Percentiles rank a stretch among this genome's conserved stretches.
These are phyloP conservation scores for Porites lutea DNA, from an alignment of 64 coral and sea anemone genomes.

Conservation along the genomic window DNA sequence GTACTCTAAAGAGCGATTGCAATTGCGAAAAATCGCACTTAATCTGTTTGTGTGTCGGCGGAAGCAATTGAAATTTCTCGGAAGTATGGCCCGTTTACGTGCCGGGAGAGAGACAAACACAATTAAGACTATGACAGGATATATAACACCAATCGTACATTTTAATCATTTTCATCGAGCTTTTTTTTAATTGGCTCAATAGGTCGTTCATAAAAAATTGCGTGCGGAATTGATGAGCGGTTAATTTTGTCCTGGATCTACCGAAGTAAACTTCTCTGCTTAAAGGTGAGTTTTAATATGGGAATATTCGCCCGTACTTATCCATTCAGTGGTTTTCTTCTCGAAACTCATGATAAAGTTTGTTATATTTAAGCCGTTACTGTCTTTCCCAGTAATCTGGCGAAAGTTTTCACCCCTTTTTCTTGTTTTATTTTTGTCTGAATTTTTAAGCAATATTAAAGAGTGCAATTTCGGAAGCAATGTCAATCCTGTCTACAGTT, in stretches of 20 bases:
- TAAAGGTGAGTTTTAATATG: not conserved
- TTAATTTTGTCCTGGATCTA: not conserved
- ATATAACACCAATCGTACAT: not conserved
- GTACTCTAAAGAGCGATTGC: not conserved
- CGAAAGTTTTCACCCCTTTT: too few species aligned
- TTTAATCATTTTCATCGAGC: not conserved
- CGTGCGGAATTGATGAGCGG: too few species aligned
- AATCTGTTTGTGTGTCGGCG: not conserved
- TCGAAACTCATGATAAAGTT: too few species aligned
- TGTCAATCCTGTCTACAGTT: too few species aligned
- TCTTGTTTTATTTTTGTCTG: too few species aligned
- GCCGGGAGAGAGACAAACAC: not conserved
- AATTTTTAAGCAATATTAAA: too few species aligned
- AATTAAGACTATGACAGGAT: slow-evolving; percentile 20
- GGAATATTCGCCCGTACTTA: not conserved
- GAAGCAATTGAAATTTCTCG: not conserved
- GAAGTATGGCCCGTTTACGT: not conserved
- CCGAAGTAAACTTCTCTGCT: not conserved
- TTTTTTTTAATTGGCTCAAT: not conserved
- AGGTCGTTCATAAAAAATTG: not conserved
- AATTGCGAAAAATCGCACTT: not conserved
- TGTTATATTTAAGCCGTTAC: too few species aligned
- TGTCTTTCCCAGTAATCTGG: too few species aligned
- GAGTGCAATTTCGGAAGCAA: too few species aligned
- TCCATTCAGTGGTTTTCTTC: too few species aligned